A percentile compares a stretch with the other conserved stretches of the same genome.
These are phyloP conservation scores for Gobio occitaniae DNA, from an alignment of 2,797 vertebrate species.

Conservation along the genomic window DNA sequence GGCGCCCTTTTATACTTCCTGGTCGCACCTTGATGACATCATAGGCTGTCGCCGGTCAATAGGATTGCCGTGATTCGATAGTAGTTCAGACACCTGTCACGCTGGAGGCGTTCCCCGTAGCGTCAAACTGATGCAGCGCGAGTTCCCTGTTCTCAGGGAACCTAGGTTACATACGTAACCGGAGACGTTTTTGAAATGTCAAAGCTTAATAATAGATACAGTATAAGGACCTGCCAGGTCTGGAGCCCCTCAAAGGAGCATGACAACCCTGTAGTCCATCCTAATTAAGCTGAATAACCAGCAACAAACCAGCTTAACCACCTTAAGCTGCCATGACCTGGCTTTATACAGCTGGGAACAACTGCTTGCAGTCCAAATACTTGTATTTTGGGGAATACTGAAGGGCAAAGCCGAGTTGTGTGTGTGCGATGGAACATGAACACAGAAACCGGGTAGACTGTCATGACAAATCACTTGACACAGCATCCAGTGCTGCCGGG, in stretches of 20 bases:
- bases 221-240: background rate
- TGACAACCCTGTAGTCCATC: background rate
- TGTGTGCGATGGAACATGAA: conserved; percentile 25
- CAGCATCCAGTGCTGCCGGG: conserved; percentile 61
- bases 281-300: background rate
- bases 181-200: too few relatives aligned
- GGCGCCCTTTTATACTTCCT: too few relatives aligned
- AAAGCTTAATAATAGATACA: background rate
- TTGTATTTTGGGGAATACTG: conserved; percentile 11
- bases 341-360: conserved; percentile 3
- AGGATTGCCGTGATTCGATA: too few relatives aligned
- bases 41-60: too few relatives aligned
- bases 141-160: too few relatives aligned
- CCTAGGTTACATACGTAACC: too few relatives aligned
- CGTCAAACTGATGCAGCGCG: too few relatives aligned
- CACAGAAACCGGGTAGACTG: conserved; percentile 35
- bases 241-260: background rate
- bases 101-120: too few relatives aligned
- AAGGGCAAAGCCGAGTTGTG: conserved; percentile 11
- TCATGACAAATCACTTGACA: conserved; percentile 73
- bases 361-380: conserved; percentile 19
- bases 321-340: conserved; percentile 12
- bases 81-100: too few relatives aligned
- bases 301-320: conserved; percentile 6
- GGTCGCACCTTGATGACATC: too few relatives aligned